Conservation (phyloP, 2,888 invertebrate genomes). For the Belgica antarctica region DNA sequence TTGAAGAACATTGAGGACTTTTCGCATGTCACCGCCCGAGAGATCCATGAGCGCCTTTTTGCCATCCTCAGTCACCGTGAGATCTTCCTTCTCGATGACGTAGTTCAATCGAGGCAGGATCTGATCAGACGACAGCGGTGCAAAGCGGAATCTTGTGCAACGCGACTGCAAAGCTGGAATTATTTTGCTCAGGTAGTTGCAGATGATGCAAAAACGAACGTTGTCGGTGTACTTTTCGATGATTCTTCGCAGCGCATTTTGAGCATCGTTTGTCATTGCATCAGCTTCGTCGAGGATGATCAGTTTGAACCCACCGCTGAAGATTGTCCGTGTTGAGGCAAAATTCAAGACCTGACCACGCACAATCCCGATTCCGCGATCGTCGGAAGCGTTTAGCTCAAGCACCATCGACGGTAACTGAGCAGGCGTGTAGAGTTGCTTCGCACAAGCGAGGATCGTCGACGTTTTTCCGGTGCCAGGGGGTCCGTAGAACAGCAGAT, state of each 20-base stretch:
- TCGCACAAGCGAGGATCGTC: constrained; percentile 94
- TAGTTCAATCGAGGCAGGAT: constrained; percentile 85
- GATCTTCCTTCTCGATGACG: constrained; percentile 80
- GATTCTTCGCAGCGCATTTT: constrained; percentile 93
- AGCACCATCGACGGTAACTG: constrained; percentile 93
- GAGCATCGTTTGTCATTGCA: constrained; percentile 99
- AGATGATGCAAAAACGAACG: constrained; percentile 96
- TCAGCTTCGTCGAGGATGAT: constrained; percentile 98
- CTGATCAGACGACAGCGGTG: constrained; percentile 79
- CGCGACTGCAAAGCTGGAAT: constrained; percentile 98
- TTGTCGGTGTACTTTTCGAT: constrained; percentile 99
- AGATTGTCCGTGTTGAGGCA: constrained; percentile 94
- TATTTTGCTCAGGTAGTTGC: constrained; percentile 97
- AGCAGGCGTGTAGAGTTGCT: constrained; percentile 81
- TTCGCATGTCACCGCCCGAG: constrained; percentile 96
- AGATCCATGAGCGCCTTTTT: constrained; percentile 83
- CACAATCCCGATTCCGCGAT: constrained; percentile 93
- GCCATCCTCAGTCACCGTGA: constrained; percentile 82
- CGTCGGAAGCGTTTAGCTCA: constrained; percentile 96
- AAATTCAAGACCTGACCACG: constrained; percentile 92
- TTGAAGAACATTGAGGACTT: constrained; percentile 93
- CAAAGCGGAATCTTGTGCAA: constrained; percentile 95
- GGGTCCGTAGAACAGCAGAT: constrained; percentile 95
- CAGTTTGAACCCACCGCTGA: constrained; percentile 89
- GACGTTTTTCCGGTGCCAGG: constrained; percentile 91